Evolutionary conservation across 2,113 vertebrate species (phyloP), one percentile per base, ranked within the genome.

Genomic region (Prunella fulvescens): DNA sequence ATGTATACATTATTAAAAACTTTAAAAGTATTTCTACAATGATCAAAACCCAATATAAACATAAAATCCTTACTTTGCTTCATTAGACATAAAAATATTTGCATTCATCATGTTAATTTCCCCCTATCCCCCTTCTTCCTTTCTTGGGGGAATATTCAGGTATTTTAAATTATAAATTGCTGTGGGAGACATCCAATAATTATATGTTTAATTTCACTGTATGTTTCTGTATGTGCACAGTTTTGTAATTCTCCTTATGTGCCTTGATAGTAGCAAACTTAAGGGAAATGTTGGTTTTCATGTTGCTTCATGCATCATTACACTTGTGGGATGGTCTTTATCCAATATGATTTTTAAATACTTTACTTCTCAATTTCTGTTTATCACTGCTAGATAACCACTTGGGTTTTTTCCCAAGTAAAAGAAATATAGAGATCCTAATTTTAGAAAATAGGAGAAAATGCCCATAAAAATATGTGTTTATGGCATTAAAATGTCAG

Each of bases 121-220:
- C 4, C 2, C 9, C 25, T 4, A 24, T 14, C 10, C 2, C 1
- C 1, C 29, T 31, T 24, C 35, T 71, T 71, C 4, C 4, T 83
- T 72, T 90, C 37, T 53, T 7, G 1, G 9, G 22, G 11, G 9
- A 39, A 28, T 72, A 57, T 35, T 48, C 22, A 48, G 8, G 14
- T 61, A 26, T 73, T 54, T 65, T 33, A 29, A 39, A 50, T 35
- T 69, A 29, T 19, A 69, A 73, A 58, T 24, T 92, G 31, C 29
- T 69, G 5, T 48, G 92, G 19, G 12, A 62, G 12, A 5, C 10
- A 42, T 50, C 19, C 9, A 58, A 8, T 50, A 78, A 51, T 47
- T 69, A 33, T 15, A 28, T 11, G n/a, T 71, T 88, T 56, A 2
- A 33, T 81, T 83, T 92, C 23, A 79, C 5, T 84, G 7, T 18